Evolutionary conservation across 2,113 vertebrate genomes (phyloP).

Genomic region (Bolborhynchus lineola): DNA sequence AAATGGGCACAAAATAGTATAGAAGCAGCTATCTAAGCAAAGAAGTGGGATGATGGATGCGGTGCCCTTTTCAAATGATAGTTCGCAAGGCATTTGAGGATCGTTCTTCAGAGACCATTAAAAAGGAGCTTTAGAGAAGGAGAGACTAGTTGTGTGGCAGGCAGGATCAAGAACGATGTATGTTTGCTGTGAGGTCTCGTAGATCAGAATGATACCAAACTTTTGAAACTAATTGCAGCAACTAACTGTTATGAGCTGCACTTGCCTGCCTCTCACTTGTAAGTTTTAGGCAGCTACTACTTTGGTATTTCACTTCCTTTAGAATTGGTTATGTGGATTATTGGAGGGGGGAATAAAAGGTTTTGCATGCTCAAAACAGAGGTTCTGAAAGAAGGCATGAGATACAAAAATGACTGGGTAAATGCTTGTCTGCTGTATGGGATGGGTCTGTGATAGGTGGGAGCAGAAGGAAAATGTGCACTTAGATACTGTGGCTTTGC

Average conservation of each 20-base stretch:
- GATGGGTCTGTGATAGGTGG: neutral
- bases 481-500: neutral
- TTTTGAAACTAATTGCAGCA: constrained; percentile 44
- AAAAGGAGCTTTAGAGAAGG: constrained; percentile 33
- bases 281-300: neutral
- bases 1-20: neutral
- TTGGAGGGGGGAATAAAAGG: neutral
- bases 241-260: neutral
- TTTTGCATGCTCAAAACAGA: neutral
- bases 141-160: neutral
- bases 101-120: constrained; percentile 50
- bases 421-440: neutral
- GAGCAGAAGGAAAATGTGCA: neutral
- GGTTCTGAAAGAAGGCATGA: neutral
- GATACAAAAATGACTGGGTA: neutral
- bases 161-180: constrained; percentile 36
- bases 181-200: constrained; percentile 17
- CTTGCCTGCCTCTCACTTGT: neutral
- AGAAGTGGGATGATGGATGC: constrained; percentile 41
- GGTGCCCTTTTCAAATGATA: constrained; percentile 40
- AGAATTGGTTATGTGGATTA: neutral
- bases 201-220: constrained; percentile 40
- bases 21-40: constrained; percentile 7
- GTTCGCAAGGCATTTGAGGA: constrained; percentile 27
- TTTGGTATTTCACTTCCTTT: constrained; percentile 42